phyloP scores from a whole-genome alignment of 2,888 invertebrate species.

The Cataglyphis livida region DNA sequence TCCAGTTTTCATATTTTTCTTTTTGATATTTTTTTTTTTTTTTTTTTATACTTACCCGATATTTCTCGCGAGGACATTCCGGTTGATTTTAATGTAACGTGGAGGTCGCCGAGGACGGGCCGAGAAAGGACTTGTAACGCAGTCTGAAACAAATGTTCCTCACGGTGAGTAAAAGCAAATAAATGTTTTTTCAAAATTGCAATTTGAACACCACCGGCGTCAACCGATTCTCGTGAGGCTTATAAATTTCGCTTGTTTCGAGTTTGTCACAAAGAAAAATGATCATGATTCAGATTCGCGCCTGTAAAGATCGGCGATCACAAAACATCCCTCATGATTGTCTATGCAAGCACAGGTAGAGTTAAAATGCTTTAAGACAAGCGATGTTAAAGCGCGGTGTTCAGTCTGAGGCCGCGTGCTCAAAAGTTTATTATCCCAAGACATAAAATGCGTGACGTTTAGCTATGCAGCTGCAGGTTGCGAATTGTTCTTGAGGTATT shows the following conservation, averaged over 20 bases:
- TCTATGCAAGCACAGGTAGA: neutral
- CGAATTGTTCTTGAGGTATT: slow-evolving; percentile 44
- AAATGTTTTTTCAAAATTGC: neutral
- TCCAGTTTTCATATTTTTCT: slow-evolving; percentile 54
- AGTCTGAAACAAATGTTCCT: slow-evolving; percentile 54
- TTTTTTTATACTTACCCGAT: slow-evolving; percentile 9
- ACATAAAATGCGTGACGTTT: slow-evolving; percentile 68
- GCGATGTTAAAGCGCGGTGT: slow-evolving; percentile 14
- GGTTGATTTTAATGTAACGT: slow-evolving; percentile 68
- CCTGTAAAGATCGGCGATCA: neutral
- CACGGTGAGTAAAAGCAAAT: slow-evolving; percentile 66
- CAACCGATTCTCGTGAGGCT: neutral
- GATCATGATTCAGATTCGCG: neutral
- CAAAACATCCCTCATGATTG: slow-evolving; percentile 1
- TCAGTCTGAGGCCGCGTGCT: slow-evolving; percentile 18
- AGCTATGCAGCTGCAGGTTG: slow-evolving; percentile 57
- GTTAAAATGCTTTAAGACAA: slow-evolving; percentile 30
- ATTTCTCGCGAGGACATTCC: slow-evolving; percentile 34
- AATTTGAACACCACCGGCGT: neutral
- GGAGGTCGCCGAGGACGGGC: slow-evolving; percentile 50
- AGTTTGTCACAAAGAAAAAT: neutral
- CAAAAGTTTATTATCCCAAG: slow-evolving; percentile 71
- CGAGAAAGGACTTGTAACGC: slow-evolving; percentile 57
- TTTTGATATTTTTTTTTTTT: slow-evolving; percentile 32
- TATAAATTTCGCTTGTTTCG: neutral